Base-by-base conservation (phyloP, 2,797 vertebrate genomes). In the Setipinna tenuifilis region DNA sequence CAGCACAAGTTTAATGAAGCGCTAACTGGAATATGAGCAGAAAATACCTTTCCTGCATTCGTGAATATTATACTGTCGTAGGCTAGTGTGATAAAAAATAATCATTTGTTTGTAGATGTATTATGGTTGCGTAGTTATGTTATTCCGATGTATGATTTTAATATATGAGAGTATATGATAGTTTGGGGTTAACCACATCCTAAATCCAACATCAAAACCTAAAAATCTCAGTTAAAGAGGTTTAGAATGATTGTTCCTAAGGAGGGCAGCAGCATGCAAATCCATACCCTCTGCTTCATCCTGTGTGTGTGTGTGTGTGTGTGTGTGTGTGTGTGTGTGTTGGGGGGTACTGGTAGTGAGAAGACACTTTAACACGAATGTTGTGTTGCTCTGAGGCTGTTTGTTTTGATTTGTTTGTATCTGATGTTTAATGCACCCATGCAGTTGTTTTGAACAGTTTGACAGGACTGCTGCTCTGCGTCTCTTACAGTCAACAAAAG, bases 271-370 rank as follows among this genome's bases (percentile, higher is more conserved):
- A 71, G 65, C 31, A 28, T 12, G 7, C 28, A 71, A 31, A 71
- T 31, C 62, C 25, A 65, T 28, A 12, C 23, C 14, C 28, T 83
- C 11, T 44, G 31, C 17, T 81, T 19, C 83, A 21, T 6, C 23
- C 19, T 23, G 17, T 75, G 62, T 75, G 41, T 65, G 21, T 82
- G 31, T 86, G 65, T 85, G 59, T 71, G 81, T 21, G 25, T 82
- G 80, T 46, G 41, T 68, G 68, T 41, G 17, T 35, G 61, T 82
- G 31, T 80, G 82, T 59, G 68, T 71, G 25, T 54, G 50, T 54
- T 1, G 23, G 25, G 17, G 25, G 10, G 11, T 71, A 10, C 46
- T 4, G 50, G 50, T 54, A 54, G 25, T 35, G 71, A 44, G 31
- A 78, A 41, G 65, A 44, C 71, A 78, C 71, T 19, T 41, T 21